Evolutionary conservation across 1,140 invertebrate genomes (phyloP), one percentile per base, ranked within the genome.

Genomic region (Leptopilina boulardi): DNA sequence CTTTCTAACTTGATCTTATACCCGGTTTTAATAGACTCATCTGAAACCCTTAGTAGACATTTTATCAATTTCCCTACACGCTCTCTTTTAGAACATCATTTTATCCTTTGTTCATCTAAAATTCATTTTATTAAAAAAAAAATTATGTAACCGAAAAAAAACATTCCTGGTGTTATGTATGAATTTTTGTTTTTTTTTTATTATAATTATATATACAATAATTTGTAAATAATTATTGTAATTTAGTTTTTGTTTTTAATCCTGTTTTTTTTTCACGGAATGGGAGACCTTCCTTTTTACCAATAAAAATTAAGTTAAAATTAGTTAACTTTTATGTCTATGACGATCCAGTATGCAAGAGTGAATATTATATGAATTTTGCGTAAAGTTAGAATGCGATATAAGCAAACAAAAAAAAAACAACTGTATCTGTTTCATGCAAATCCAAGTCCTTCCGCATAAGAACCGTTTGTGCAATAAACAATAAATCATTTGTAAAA

Each of bases 401-500:
- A 56, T 56, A 56, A 66, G 56, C 21, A 66, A 23, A 30, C 26
- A 9, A 26, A 21, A 30, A 30, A 30, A 56, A 66, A 26, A 21
- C n/a, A n/a, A n/a, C n/a, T 66, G 11, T 26, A 66, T 15, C 21
- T 15, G 15, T 66, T 66, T 66, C 56, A 66, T 66, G 26, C 56
- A 47, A 47, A 47, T 47, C 44, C 44, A 47, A 47, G 21, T 66
- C 56, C 26, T 66, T 66, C 23, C 56, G 23, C 56, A 66, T 30
- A 66, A 66, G 23, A 30, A 66, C 23, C 23, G 59, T 66, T n/a
- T 66, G 59, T 66, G 59, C 59, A 66, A 66, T 66, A 66, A 66
- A 66, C 56, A 66, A 66, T 66, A 66, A 66, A 66, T 51, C 47
- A 51, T 51, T 66, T 66, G 26, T 66, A 66, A 66, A 66, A 30